Evolutionary conservation across 1,140 invertebrate genomes (phyloP).

Genomic region (Ctenoplectra terminalis): DNA sequence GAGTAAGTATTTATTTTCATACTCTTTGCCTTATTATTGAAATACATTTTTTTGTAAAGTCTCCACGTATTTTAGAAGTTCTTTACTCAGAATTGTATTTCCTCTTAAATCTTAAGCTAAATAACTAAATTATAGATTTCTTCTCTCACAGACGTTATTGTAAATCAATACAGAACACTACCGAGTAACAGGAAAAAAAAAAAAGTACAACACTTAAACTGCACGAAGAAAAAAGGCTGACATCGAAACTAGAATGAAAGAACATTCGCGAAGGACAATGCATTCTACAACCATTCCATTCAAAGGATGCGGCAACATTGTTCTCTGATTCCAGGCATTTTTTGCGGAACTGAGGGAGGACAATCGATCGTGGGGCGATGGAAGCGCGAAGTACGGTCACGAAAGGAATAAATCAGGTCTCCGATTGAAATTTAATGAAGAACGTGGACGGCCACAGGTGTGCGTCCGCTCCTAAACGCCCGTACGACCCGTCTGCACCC

Average conservation of each 20-base stretch:
- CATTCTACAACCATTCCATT: not conserved
- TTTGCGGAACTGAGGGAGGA: not conserved
- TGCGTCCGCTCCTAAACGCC: slow-evolving; percentile 23
- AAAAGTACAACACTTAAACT: no score
- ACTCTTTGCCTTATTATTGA: no score
- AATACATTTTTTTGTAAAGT: no score
- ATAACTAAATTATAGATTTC: no score
- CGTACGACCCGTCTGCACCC: slow-evolving; percentile 16
- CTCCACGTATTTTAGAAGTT: no score
- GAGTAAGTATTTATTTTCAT: no score
- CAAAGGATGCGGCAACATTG: slow-evolving; percentile 6
- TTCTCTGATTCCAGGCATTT: not conserved
- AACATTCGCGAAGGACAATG: not conserved
- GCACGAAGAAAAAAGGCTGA: not conserved
- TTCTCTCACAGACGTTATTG: not conserved
- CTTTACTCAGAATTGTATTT: no score
- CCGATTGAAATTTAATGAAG: slow-evolving; percentile 71
- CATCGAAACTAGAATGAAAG: not conserved
- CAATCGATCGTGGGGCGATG: not conserved
- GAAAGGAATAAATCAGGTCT: slow-evolving; percentile 63
- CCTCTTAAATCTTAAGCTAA: no score
- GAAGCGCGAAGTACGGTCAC: not conserved
- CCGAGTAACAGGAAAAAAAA: no score
- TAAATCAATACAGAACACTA: not conserved
- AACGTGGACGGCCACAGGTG: slow-evolving; percentile 27